These are phyloP conservation scores for Poeciliopsis occidentalis DNA, from an alignment of 2,113 vertebrate genomes.

Conservation along the genomic window DNA sequence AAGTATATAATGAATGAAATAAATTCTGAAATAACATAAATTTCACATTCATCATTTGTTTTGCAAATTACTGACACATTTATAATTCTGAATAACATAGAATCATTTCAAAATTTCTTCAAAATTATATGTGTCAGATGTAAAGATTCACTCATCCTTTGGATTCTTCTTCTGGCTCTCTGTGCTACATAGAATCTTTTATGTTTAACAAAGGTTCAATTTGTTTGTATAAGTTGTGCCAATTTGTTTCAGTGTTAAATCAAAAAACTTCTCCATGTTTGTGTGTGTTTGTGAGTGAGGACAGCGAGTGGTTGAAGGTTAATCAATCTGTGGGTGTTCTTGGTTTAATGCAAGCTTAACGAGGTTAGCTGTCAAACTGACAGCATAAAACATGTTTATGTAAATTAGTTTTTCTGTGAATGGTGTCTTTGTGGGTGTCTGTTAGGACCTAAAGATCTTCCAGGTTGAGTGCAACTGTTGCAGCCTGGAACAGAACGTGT, in stretches of 20 bases:
- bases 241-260: slow-evolving; percentile 26
- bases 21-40: background rate
- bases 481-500: slow-evolving; percentile 50
- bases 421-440: slow-evolving; percentile 7
- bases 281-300: background rate
- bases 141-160: background rate
- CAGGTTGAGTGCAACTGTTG: slow-evolving; percentile 35
- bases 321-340: slow-evolving; percentile 12
- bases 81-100: too few species aligned
- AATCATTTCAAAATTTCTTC: too few species aligned
- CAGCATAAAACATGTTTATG: slow-evolving; percentile 28
- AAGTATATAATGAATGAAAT: background rate
- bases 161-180: background rate
- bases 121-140: too few species aligned
- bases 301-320: background rate
- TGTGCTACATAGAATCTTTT: background rate
- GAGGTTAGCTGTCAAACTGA: background rate
- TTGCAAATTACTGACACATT: too few species aligned
- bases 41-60: background rate
- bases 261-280: slow-evolving; percentile 25
- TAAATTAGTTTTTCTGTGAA: slow-evolving; percentile 32
- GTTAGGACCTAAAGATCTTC: slow-evolving; percentile 39
- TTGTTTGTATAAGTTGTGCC: slow-evolving; percentile 17
- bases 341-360: slow-evolving; percentile 27
- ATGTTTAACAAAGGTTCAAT: background rate